Percentiles rank a stretch among this genome's conserved stretches.
Evolutionary conservation across 2,797 vertebrate genomes (phyloP).

Genomic region (Danio aesculapii): DNA sequence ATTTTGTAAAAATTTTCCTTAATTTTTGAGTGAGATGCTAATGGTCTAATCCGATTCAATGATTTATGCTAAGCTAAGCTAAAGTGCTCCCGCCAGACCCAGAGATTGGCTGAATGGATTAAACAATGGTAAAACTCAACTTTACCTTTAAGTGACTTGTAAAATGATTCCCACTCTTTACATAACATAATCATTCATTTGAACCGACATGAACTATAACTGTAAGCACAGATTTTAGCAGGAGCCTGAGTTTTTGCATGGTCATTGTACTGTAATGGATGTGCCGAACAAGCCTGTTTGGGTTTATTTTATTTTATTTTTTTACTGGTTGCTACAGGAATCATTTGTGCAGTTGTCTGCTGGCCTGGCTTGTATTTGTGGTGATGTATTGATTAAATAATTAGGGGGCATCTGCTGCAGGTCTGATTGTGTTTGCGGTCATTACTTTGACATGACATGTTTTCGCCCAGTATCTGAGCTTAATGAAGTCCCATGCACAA

Average conservation of each 20-base stretch:
- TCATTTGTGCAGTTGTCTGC: not conserved
- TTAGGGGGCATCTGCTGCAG: conserved; percentile 19
- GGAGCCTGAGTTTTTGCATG: no score
- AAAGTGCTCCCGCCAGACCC: no score
- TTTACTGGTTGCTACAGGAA: not conserved
- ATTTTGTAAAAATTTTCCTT: no score
- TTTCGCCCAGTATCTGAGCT: conserved; percentile 34
- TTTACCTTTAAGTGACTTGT: no score
- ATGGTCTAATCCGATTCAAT: no score
- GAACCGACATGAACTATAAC: not conserved
- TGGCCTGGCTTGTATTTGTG: conserved; percentile 13
- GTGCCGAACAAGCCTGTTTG: not conserved
- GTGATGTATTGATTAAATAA: conserved; percentile 40
- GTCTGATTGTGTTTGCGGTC: conserved; percentile 2
- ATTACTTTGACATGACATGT: conserved; percentile 35
- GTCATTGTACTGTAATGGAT: not conserved
- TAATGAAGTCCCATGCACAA: conserved; percentile 16
- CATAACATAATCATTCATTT: no score
- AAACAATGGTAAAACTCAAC: no score
- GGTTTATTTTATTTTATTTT: conserved; percentile 6
- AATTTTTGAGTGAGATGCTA: no score
- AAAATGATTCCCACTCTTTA: no score
- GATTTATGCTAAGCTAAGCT: no score
- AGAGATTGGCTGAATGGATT: no score
- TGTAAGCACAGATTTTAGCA: not conserved